Conservation (phyloP, 2,113 vertebrate genomes). For the Arothron firmamentum region DNA sequence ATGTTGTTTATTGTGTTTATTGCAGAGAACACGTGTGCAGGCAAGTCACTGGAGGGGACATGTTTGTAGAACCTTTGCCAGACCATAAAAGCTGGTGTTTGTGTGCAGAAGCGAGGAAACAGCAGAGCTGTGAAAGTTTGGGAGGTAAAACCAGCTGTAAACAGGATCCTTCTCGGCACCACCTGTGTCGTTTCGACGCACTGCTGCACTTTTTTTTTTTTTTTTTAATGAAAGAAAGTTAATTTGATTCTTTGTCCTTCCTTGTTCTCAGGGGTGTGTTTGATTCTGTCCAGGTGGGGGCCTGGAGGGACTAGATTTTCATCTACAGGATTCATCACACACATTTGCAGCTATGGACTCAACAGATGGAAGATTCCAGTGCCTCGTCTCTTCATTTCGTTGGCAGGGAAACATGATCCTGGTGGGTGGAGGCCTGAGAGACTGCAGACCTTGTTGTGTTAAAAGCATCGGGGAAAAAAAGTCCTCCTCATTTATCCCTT, state of each 20-base stretch:
- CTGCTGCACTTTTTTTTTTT: constrained; percentile 19
- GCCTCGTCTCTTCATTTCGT: not conserved
- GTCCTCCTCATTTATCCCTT: not conserved
- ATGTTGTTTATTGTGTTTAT: constrained; percentile 49
- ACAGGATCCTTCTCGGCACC: no score
- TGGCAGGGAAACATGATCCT: constrained; percentile 2
- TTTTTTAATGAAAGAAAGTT: not conserved
- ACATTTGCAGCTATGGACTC: not conserved
- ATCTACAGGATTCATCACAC: no score
- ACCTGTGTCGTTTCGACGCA: not conserved
- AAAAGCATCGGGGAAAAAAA: not conserved
- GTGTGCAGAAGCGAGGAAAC: constrained; percentile 43
- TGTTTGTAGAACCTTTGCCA: constrained; percentile 51
- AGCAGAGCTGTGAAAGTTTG: constrained; percentile 34
- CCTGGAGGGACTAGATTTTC: no score
- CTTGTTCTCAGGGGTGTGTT: no score
- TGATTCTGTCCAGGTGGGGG: no score
- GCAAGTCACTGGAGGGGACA: constrained; percentile 48
- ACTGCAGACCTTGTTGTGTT: not conserved
- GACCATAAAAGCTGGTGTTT: constrained; percentile 53
- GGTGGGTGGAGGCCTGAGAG: not conserved
- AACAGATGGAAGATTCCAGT: constrained; percentile 25
- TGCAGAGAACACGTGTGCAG: constrained; percentile 45
- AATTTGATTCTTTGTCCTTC: no score
- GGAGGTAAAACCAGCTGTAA: constrained; percentile 1